Evolutionary conservation across 2,113 vertebrate species (phyloP), one percentile per base, ranked within the genome.

Genomic region (Plectropomus leopardus): DNA sequence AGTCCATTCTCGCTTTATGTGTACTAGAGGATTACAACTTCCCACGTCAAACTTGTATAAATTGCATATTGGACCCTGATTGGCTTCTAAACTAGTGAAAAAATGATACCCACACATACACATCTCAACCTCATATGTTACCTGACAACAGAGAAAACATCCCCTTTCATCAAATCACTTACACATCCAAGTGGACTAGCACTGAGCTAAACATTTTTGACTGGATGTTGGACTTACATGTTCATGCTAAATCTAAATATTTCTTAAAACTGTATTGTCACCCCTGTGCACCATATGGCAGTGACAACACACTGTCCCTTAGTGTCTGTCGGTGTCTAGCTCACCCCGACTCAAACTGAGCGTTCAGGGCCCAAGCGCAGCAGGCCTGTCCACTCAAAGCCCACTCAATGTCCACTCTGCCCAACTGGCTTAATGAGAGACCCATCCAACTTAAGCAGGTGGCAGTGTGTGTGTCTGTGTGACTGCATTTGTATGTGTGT

Each of bases 361-460:
- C 0, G 19, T 51, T 6, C 65, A 54, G 36, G 0, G 54, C 68
- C 68, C 47, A 34, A 64, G 51, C 59, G 44, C n/a, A 63, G 77
- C 55, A 44, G 60, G 65, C 45, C 61, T 28, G 44, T 84, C 78
- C 80, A 83, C 69, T 82, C 57, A 67, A 54, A 42, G 75, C 34
- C 77, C 59, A 68, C 75, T 68, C 72, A 48, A 50, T 16, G 23
- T 66, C 64, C 55, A 58, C 70, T 76, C 76, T 61, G 64, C 42
- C 66, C 79, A 30, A 76, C 70, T 76, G 78, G 69, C 68, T 66
- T 77, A 85, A 66, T 76, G 79, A 71, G 68, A 76, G 26, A 40
- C 58, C 59, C 40, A 42, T 76, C 80, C 68, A 84, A 69, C 54
- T 76, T 69, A 72, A 86, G 81, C 90, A 92, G 83, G 85, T 89